These are phyloP conservation scores for Parnassius smintheus DNA, from an alignment of 2,888 invertebrate species.

Conservation along the genomic window DNA sequence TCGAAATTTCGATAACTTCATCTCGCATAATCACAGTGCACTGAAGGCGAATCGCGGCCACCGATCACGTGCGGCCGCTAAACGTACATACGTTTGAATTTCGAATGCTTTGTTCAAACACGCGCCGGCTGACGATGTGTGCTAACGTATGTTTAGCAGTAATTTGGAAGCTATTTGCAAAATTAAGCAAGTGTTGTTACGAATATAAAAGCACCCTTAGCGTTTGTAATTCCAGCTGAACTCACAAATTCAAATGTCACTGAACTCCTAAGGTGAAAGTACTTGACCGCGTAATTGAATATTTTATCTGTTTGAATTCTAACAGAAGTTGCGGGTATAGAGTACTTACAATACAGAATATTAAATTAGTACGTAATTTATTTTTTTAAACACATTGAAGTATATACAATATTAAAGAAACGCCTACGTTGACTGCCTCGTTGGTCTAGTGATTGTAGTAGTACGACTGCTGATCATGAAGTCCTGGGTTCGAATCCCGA, in stretches of 20 bases:
- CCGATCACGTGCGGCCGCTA: constrained; percentile 53
- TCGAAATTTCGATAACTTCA: constrained; percentile 72
- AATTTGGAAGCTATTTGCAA: constrained; percentile 59
- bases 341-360: constrained; percentile 17
- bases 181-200: constrained; percentile 41
- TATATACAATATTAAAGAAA: too few species aligned
- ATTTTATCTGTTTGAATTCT: constrained; percentile 47
- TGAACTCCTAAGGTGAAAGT: constrained; percentile 55
- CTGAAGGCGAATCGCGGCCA: constrained; percentile 49
- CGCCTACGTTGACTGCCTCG: too few species aligned
- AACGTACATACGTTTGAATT: constrained; percentile 54
- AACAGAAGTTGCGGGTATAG: constrained; percentile 26
- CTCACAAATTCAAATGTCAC: constrained; percentile 47
- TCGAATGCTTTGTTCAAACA: constrained; percentile 54
- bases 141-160: constrained; percentile 60
- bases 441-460: too few species aligned
- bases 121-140: constrained; percentile 44
- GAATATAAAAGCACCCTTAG: constrained; percentile 27
- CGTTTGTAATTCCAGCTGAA: constrained; percentile 37
- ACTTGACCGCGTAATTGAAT: constrained; percentile 58
- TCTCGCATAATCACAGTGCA: constrained; percentile 65
- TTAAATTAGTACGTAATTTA: background rate
- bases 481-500: too few species aligned
- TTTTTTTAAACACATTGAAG: too few species aligned
- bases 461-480: too few species aligned